These are phyloP conservation scores for Leucophenga varia DNA, from an alignment of 1,140 invertebrate species.

Conservation along the genomic window DNA sequence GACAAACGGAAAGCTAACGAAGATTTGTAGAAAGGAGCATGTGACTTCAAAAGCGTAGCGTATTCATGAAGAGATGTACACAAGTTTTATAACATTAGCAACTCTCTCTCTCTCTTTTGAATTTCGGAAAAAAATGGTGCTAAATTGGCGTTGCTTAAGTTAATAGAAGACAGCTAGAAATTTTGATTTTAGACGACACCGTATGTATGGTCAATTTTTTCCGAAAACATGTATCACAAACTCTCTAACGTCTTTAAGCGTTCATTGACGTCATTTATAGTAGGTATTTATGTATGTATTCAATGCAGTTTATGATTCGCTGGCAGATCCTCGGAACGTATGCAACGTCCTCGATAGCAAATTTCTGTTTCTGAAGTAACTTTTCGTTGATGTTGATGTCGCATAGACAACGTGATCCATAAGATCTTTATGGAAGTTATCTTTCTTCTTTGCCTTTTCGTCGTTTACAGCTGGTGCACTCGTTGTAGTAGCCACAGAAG, in stretches of 20 bases:
- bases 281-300: no score
- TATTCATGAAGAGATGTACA: no score
- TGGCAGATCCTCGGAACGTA: slow-evolving; percentile 65
- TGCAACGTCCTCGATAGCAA: slow-evolving; percentile 78
- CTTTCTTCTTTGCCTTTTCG: slow-evolving; percentile 29
- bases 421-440: slow-evolving; percentile 51
- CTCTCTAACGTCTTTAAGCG: no score
- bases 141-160: no score
- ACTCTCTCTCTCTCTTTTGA: no score
- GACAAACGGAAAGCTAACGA: neutral
- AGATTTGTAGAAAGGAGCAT: no score
- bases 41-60: no score
- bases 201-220: slow-evolving; percentile 13
- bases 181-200: no score
- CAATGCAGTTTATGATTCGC: slow-evolving; percentile 51
- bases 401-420: slow-evolving; percentile 60
- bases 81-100: no score
- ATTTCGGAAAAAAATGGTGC: no score
- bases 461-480: slow-evolving; percentile 6
- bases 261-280: no score
- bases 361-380: slow-evolving; percentile 84
- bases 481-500: slow-evolving; percentile 34
- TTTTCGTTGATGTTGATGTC: slow-evolving; percentile 72
- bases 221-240: slow-evolving; percentile 3
- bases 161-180: no score